These are phyloP conservation scores for Chionis minor DNA, from an alignment of 2,113 vertebrate species.

Conservation along the genomic window DNA sequence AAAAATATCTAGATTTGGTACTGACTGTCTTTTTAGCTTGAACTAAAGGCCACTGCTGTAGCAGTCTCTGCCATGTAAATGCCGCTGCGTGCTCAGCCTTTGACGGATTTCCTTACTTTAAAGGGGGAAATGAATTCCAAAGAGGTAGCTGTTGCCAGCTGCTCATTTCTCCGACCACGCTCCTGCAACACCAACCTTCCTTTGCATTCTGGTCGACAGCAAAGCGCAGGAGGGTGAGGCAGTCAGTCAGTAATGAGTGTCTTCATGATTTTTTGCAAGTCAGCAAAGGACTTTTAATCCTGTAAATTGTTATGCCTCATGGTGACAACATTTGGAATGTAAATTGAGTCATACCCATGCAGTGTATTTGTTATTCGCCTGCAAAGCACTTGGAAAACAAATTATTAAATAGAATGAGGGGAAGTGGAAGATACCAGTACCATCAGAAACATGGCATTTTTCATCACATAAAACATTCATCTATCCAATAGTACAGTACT, in stretches of 20 bases:
- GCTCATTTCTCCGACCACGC: not conserved
- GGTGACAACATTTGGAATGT: not conserved
- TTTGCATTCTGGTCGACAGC: not conserved
- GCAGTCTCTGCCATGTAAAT: not conserved
- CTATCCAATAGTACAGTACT: not conserved
- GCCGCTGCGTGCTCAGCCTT: not conserved
- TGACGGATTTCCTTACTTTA: not conserved
- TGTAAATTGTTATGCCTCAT: not conserved
- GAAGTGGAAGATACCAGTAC: not conserved
- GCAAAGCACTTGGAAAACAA: slow-evolving; percentile 10
- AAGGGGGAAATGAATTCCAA: not conserved
- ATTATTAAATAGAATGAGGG: not conserved
- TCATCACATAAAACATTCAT: not conserved
- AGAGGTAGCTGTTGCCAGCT: not conserved
- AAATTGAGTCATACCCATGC: not conserved
- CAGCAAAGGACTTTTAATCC: not conserved
- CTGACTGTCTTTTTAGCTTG: not conserved
- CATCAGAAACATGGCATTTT: not conserved
- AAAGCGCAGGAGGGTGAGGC: not conserved
- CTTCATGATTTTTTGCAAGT: not conserved
- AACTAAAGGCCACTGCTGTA: not conserved
- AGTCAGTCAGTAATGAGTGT: fast-evolving
- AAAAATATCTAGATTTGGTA: not conserved
- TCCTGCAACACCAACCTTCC: not conserved
- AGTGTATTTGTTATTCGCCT: not conserved